Evolutionary conservation across 2,113 vertebrate genomes (phyloP), one percentile per base, ranked within the genome.

Genomic region (Chaetorhynchus papuensis): DNA sequence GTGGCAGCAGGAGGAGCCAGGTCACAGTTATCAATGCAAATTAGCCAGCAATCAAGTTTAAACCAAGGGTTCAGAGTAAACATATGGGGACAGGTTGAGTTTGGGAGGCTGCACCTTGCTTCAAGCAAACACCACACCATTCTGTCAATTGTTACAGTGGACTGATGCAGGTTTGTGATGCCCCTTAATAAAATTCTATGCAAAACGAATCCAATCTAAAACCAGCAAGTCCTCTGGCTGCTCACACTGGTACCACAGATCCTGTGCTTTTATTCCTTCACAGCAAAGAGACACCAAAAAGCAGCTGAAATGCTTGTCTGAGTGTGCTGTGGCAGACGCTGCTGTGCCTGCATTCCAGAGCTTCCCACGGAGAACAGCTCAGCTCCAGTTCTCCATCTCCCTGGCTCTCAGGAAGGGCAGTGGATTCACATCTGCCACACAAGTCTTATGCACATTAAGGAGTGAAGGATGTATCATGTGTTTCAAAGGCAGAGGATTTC

Each of bases 61-160:
- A 88, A 72, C 3, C 68, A 54, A 71, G 30, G 35, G 66, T 24
- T 87, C 14, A 78, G 77, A 84, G 41, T 3, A 56, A 70, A 31
- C 41, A 44, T 11, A 4, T 44, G 61, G 54, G 42, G 61, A 22
- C 35, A 44, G 14, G 41, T 3, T 42, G 37, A 69, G 50, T 37
- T 66, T 57, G 33, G 39, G 61, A 87, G 50, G 44, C 56, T 61
- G 33, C 57, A 84, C 11, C 28, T 19, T 1, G 11, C 74, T 65
- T 75, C n/a, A 71, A 66, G 64, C 64, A 70, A 91, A 78, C 6
- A 5, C 31, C 69, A 79, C 33, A 59, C 22, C 27, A 61, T 37
- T 50, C 19, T 9, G 18, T 1, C 1, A 0, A 24, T 50, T n/a
- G 37, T 16, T 47, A 33, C 2, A 57, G 60, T 2, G 37, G 27